A percentile compares a stretch with the other conserved stretches of the same genome.
These are phyloP conservation scores for Tetrapedia diversipes DNA, from an alignment of 2,888 invertebrate genomes.

Conservation along the genomic window DNA sequence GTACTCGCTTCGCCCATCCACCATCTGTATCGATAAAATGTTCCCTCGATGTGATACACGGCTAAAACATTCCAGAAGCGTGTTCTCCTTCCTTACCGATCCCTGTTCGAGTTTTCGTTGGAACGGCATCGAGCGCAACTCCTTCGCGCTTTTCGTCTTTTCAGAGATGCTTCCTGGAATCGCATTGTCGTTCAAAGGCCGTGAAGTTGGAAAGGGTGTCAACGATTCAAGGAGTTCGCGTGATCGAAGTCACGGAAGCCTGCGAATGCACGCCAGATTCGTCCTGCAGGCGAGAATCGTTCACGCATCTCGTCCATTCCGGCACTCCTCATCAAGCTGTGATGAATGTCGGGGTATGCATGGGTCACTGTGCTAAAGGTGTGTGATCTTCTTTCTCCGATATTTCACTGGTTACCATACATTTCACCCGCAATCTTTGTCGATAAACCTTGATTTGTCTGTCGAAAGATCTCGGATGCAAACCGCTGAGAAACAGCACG, in stretches of 20 bases:
- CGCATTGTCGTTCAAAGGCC: constrained; percentile 78
- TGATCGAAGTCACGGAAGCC: constrained; percentile 79
- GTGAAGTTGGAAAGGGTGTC: constrained; percentile 80
- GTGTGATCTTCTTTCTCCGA: constrained; percentile 1
- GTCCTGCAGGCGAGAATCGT: constrained; percentile 78
- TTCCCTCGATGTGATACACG: not conserved
- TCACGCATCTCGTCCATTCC: constrained; percentile 78
- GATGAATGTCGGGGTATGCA: constrained; percentile 81
- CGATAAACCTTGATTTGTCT: not conserved
- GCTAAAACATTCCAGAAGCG: not conserved
- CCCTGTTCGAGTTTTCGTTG: not conserved
- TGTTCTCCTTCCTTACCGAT: not conserved
- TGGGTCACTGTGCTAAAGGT: constrained; percentile 81
- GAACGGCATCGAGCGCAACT: not conserved
- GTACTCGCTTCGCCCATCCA: constrained; percentile 5
- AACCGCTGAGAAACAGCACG: constrained; percentile 80
- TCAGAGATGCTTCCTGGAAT: constrained; percentile 78
- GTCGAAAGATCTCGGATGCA: constrained; percentile 76
- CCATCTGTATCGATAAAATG: constrained; percentile 23
- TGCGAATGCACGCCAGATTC: constrained; percentile 79
- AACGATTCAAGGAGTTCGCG: constrained; percentile 80
- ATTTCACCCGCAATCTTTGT: not conserved
- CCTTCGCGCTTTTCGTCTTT: not conserved
- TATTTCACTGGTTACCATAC: not conserved
- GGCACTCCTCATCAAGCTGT: constrained; percentile 81